phyloP scores from a whole-genome alignment of 1,140 invertebrate genomes.

The Popillia japonica region DNA sequence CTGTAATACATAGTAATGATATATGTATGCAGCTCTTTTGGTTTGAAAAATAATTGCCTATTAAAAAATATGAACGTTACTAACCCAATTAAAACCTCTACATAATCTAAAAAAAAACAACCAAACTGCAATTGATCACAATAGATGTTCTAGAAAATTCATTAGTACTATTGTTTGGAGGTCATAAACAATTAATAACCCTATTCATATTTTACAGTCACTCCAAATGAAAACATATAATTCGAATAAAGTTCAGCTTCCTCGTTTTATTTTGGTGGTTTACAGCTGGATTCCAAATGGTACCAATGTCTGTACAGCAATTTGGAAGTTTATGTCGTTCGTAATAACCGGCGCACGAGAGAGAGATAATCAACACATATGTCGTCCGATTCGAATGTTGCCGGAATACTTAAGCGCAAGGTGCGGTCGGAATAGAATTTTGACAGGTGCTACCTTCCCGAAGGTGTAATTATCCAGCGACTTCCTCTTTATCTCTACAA shows the following conservation, averaged over 20 bases:
- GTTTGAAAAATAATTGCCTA: no score
- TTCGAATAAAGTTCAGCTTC: not conserved
- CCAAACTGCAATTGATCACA: no score
- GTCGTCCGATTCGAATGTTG: constrained; percentile 17
- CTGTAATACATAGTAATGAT: no score
- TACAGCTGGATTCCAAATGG: not conserved
- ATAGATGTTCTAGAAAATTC: not conserved
- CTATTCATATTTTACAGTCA: not conserved
- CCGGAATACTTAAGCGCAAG: constrained; percentile 18
- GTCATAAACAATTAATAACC: not conserved
- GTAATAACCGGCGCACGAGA: constrained; percentile 1
- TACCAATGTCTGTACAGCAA: not conserved
- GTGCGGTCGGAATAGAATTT: constrained; percentile 24
- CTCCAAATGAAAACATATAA: no score
- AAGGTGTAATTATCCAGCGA: constrained; percentile 1
- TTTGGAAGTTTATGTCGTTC: not conserved
- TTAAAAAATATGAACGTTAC: no score
- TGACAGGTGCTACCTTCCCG: constrained; percentile 19
- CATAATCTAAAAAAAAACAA: no score
- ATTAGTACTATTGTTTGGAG: not conserved
- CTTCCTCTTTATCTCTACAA: constrained; percentile 5
- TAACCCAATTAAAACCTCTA: no score
- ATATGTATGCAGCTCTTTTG: no score
- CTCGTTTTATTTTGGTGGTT: not conserved
- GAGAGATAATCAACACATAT: constrained; percentile 22